Percentiles rank a stretch among this genome's conserved stretches.
Evolutionary conservation across 2,113 vertebrate genomes (phyloP).

Genomic region (Tragulus kanchil): DNA sequence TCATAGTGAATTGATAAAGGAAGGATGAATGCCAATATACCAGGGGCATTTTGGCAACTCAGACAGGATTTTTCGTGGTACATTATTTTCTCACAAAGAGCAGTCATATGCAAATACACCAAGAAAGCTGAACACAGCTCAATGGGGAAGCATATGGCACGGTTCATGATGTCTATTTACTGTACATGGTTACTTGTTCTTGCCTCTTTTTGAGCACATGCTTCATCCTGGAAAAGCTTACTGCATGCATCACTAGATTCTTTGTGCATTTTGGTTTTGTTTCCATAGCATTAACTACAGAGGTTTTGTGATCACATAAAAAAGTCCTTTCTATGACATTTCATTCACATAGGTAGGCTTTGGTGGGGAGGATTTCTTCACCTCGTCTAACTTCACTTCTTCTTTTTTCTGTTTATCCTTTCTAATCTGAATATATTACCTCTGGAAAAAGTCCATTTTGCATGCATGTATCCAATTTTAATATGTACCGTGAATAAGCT

Average conservation of each 20-base stretch:
- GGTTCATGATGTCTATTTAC: not conserved
- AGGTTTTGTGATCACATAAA: not conserved
- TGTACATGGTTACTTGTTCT: not conserved
- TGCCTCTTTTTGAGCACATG: not conserved
- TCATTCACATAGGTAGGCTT: not conserved
- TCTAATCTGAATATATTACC: not conserved
- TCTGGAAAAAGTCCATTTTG: not conserved
- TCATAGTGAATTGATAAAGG: not conserved
- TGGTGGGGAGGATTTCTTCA: not conserved
- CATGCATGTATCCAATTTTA: not conserved
- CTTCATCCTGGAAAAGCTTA: not conserved
- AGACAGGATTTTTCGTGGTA: not conserved
- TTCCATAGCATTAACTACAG: not conserved
- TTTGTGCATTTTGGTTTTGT: not conserved
- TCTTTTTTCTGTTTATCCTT: not conserved
- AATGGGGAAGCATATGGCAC: too few species aligned
- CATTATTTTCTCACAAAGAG: not conserved
- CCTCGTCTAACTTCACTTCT: not conserved
- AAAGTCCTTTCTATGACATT: not conserved
- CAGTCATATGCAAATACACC: not conserved
- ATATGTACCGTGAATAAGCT: not conserved
- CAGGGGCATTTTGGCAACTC: not conserved
- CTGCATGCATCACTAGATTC: not conserved
- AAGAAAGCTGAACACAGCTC: not conserved
- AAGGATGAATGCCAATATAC: not conserved